Percentiles rank a stretch among this genome's conserved stretches.
Conservation (phyloP, 2,888 invertebrate species). For the Halocaridina rubra region DNA sequence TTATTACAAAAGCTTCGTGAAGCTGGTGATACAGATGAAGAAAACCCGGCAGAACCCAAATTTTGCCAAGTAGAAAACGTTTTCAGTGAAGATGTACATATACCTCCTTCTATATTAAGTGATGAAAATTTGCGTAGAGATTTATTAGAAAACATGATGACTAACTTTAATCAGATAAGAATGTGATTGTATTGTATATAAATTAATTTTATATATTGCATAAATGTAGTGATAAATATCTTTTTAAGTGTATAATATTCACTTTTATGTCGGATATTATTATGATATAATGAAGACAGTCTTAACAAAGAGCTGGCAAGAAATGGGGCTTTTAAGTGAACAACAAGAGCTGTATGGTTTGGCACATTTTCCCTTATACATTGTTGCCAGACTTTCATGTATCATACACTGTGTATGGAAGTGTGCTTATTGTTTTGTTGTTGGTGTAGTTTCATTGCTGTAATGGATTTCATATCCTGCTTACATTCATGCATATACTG, state of each 20-base stretch:
- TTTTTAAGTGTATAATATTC: no score
- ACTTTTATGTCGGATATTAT: no score
- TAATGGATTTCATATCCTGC: neutral
- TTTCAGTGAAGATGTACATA: slow-evolving; percentile 18
- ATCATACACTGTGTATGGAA: neutral
- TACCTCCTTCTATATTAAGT: slow-evolving; percentile 13
- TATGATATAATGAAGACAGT: no score
- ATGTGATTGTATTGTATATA: no score
- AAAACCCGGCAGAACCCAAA: slow-evolving; percentile 9
- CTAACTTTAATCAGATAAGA: no score
- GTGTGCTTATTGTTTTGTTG: neutral
- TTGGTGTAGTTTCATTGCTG: neutral
- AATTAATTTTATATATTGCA: no score
- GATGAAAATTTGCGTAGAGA: slow-evolving; percentile 3
- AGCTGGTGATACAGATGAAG: slow-evolving; percentile 42
- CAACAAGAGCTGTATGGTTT: no score
- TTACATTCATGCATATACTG: no score
- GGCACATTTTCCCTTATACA: neutral
- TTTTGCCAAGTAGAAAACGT: neutral
- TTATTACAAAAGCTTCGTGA: slow-evolving; percentile 36
- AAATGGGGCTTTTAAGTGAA: no score
- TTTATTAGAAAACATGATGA: slow-evolving; percentile 25
- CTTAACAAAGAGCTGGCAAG: no score
- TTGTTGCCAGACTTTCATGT: neutral
- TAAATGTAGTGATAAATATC: no score